Evolutionary conservation across 2,888 invertebrate species (phyloP).

Genomic region (Eilema depressum): DNA sequence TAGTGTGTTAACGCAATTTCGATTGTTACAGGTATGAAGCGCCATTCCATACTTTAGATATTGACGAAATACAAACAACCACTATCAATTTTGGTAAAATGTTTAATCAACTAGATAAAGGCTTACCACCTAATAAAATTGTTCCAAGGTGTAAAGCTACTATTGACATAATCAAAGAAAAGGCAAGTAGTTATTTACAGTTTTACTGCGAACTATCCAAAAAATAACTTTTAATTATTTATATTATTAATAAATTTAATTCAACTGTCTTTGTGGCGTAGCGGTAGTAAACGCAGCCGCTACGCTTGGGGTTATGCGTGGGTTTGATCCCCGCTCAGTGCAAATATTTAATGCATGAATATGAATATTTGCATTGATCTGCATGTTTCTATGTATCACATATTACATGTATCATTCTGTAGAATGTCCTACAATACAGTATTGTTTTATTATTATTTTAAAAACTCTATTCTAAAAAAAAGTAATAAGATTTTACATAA

Average conservation of each 20-base stretch:
- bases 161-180: constrained; percentile 93
- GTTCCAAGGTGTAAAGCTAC: constrained; percentile 92
- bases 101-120: constrained; percentile 93
- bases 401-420: too few relatives aligned
- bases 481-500: too few relatives aligned
- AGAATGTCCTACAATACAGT: too few relatives aligned
- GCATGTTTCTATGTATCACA: too few relatives aligned
- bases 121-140: constrained; percentile 92
- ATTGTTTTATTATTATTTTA: too few relatives aligned
- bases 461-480: too few relatives aligned
- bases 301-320: too few relatives aligned
- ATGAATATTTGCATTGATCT: too few relatives aligned
- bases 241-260: neutral
- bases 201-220: neutral
- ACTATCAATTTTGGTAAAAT: constrained; percentile 90
- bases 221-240: neutral
- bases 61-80: constrained; percentile 91
- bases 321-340: too few relatives aligned
- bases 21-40: constrained; percentile 71
- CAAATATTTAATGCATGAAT: too few relatives aligned
- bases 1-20: neutral
- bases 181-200: constrained; percentile 77
- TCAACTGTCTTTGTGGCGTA: too few relatives aligned
- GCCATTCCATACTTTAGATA: constrained; percentile 89
- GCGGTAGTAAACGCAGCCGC: too few relatives aligned